Percentiles rank a stretch among this genome's conserved stretches.
phyloP scores from a whole-genome alignment of 2,797 vertebrate genomes.

The Peromyscus aztecus region DNA sequence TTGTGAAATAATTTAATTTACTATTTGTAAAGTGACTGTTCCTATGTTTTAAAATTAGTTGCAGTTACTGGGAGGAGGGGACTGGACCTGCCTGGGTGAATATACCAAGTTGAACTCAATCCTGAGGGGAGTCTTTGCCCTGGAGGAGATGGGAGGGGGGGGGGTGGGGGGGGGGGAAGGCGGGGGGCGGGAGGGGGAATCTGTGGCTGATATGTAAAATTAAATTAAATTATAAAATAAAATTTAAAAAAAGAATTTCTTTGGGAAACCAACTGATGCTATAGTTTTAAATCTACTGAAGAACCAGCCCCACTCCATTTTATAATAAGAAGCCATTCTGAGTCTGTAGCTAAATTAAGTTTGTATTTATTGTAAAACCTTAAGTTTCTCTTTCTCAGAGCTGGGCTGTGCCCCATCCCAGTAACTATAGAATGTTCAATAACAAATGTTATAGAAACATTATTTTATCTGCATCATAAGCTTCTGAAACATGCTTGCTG shows the following conservation, averaged over 20 bases:
- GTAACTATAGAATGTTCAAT: background rate
- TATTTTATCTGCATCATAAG: background rate
- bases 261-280: slow-evolving; percentile 51
- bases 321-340: background rate
- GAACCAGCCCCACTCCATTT: background rate
- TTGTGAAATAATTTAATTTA: slow-evolving; percentile 36
- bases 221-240: no score
- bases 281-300: slow-evolving; percentile 19
- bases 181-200: no score
- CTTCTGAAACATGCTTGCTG: background rate
- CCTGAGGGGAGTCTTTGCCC: no score
- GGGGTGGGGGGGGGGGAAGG: no score
- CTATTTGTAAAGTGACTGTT: slow-evolving; percentile 4
- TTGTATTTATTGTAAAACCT: background rate
- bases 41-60: slow-evolving; percentile 23
- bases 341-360: background rate
- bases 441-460: background rate
- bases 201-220: no score
- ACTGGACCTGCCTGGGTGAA: no score
- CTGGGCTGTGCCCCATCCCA: background rate
- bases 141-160: no score
- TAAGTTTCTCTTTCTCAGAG: background rate
- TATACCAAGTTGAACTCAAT: no score
- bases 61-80: background rate
- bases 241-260: background rate